Evolutionary conservation across 2,113 vertebrate genomes (phyloP).

Genomic region (Microtus montanus): DNA sequence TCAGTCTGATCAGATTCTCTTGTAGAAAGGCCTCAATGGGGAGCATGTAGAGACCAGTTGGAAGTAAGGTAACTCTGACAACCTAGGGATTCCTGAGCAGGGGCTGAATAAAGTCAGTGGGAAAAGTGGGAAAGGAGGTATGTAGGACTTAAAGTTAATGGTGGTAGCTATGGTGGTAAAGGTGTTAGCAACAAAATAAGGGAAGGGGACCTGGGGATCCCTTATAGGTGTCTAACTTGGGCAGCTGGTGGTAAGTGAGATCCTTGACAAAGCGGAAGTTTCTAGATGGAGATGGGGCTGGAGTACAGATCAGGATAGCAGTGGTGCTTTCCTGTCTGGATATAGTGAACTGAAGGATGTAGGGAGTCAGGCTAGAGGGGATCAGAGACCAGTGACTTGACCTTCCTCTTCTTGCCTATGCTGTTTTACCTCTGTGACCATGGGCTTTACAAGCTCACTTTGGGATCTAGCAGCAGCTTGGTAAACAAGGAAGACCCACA

Average conservation of each 20-base stretch:
- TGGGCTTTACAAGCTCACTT: not conserved
- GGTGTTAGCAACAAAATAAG: too few relatives aligned
- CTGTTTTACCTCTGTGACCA: not conserved
- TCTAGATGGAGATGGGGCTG: not conserved
- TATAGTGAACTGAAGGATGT: not conserved
- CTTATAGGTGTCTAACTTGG: not conserved
- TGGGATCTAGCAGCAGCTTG: conserved; percentile 10
- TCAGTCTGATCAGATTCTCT: not conserved
- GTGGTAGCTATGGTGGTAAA: not conserved
- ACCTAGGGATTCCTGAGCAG: not conserved
- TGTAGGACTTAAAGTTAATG: not conserved
- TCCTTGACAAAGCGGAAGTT: not conserved
- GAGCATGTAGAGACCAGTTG: accelerated
- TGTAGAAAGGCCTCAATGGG: not conserved
- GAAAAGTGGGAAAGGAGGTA: not conserved
- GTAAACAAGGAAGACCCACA: conserved; percentile 40
- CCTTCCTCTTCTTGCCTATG: not conserved
- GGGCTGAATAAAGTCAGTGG: not conserved
- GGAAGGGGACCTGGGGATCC: not conserved
- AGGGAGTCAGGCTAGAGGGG: not conserved
- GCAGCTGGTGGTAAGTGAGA: not conserved
- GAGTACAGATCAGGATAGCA: accelerated
- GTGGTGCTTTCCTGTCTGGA: not conserved
- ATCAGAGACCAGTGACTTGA: not conserved
- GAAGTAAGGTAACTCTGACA: not conserved